Percentiles rank a stretch among this genome's conserved stretches.
phyloP scores from a whole-genome alignment of 1,140 invertebrate genomes.

The Calycopis cecrops region DNA sequence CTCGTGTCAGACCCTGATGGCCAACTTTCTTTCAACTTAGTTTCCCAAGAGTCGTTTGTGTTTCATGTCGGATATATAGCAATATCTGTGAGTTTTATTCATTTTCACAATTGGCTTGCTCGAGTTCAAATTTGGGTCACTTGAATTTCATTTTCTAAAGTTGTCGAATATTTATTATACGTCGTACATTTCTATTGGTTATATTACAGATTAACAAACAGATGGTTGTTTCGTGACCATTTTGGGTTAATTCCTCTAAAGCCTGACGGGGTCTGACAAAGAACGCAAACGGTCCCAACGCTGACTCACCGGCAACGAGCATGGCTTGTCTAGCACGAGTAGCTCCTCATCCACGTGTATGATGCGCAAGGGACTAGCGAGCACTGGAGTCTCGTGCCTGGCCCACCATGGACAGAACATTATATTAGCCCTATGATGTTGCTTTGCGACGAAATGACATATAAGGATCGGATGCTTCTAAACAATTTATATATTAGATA shows the following conservation, averaged over 20 bases:
- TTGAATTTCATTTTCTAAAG: too few species aligned
- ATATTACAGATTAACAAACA: too few species aligned
- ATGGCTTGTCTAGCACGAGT: constrained; percentile 92
- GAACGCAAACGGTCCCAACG: constrained; percentile 36
- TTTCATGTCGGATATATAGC: constrained; percentile 1
- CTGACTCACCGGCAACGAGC: constrained; percentile 88
- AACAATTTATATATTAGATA: constrained; percentile 8
- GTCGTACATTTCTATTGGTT: too few species aligned
- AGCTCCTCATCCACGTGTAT: constrained; percentile 88
- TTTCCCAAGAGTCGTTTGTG: constrained; percentile 5
- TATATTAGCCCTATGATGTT: constrained; percentile 46
- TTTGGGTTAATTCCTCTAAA: neutral
- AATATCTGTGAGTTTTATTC: constrained; percentile 4
- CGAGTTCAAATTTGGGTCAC: too few species aligned
- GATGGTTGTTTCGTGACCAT: too few species aligned
- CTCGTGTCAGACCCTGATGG: constrained; percentile 49
- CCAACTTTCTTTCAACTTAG: constrained; percentile 30
- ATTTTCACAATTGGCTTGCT: neutral
- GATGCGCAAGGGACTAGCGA: constrained; percentile 84
- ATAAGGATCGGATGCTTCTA: constrained; percentile 10
- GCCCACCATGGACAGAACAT: constrained; percentile 51
- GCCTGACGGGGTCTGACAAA: constrained; percentile 41
- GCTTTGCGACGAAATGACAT: constrained; percentile 25
- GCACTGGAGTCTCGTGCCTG: constrained; percentile 86
- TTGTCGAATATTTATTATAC: too few species aligned